These are phyloP conservation scores for Grallaria varia DNA, from an alignment of 2,113 vertebrate genomes.

Conservation along the genomic window DNA sequence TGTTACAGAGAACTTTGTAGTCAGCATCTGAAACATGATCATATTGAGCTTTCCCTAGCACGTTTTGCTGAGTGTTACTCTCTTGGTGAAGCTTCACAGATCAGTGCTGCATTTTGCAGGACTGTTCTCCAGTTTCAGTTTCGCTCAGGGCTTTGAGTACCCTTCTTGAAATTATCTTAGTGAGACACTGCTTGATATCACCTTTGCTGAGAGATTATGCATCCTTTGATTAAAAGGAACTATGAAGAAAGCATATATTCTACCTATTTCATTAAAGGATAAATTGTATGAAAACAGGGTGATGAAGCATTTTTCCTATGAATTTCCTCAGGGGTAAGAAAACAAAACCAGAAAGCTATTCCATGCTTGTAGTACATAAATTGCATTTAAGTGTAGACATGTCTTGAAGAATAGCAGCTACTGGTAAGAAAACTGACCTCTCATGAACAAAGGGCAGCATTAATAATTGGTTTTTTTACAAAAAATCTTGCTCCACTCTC, in stretches of 20 bases:
- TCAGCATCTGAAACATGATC: background rate
- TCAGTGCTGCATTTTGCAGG: background rate
- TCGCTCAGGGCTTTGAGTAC: background rate
- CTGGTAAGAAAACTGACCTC: background rate
- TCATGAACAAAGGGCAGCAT: background rate
- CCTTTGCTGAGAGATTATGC: background rate
- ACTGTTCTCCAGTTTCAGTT: background rate
- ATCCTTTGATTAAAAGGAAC: background rate
- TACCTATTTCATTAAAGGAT: background rate
- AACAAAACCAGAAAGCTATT: background rate
- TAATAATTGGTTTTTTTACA: background rate
- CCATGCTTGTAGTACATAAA: background rate
- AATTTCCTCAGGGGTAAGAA: background rate
- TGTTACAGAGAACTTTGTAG: background rate
- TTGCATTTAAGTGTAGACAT: background rate
- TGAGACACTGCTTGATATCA: background rate
- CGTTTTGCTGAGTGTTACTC: background rate
- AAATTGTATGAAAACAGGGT: background rate
- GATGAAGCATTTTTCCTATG: background rate
- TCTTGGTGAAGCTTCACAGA: background rate
- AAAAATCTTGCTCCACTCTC: background rate
- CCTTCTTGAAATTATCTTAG: background rate
- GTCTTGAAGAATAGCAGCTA: background rate
- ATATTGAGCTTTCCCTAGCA: background rate
- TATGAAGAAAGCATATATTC: background rate